A percentile compares a stretch with the other conserved stretches of the same genome.
Evolutionary conservation across 2,888 invertebrate genomes (phyloP).

Genomic region (Agrotis exclamationis): DNA sequence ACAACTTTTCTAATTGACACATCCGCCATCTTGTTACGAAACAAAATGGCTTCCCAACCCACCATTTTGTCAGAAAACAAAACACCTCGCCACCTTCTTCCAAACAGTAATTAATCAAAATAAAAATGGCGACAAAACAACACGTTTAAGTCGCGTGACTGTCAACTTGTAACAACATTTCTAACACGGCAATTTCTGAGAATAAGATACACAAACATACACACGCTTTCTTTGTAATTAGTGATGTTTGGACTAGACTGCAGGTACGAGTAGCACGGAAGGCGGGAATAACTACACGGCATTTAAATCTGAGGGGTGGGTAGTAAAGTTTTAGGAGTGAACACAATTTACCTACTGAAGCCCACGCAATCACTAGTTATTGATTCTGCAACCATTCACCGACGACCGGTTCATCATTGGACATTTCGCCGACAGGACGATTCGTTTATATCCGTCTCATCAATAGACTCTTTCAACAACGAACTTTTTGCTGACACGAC

Average conservation of each 20-base stretch:
- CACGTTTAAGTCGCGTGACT: constrained; percentile 42
- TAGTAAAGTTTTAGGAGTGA: too few relatives aligned
- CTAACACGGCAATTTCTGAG: constrained; percentile 40
- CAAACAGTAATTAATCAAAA: constrained; percentile 37
- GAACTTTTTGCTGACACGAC: too few relatives aligned
- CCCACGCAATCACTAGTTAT: too few relatives aligned
- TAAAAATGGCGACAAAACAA: constrained; percentile 38
- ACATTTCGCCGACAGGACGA: too few relatives aligned
- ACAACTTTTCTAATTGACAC: constrained; percentile 13
- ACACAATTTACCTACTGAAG: too few relatives aligned
- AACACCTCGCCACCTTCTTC: not conserved
- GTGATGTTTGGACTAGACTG: constrained; percentile 36
- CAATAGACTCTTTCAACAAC: too few relatives aligned
- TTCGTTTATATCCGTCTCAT: too few relatives aligned
- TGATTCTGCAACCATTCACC: too few relatives aligned
- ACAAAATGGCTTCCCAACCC: not conserved
- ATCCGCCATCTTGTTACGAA: not conserved
- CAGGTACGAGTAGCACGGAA: constrained; percentile 35
- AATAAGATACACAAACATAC: constrained; percentile 54
- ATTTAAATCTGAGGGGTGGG: not conserved
- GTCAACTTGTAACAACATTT: constrained; percentile 37
- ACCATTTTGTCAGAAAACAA: not conserved
- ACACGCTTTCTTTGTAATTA: constrained; percentile 57
- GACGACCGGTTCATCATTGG: too few relatives aligned
- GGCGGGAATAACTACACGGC: constrained; percentile 2